These are phyloP conservation scores for Aethes cnicana DNA, from an alignment of 2,888 invertebrate genomes.

Conservation along the genomic window DNA sequence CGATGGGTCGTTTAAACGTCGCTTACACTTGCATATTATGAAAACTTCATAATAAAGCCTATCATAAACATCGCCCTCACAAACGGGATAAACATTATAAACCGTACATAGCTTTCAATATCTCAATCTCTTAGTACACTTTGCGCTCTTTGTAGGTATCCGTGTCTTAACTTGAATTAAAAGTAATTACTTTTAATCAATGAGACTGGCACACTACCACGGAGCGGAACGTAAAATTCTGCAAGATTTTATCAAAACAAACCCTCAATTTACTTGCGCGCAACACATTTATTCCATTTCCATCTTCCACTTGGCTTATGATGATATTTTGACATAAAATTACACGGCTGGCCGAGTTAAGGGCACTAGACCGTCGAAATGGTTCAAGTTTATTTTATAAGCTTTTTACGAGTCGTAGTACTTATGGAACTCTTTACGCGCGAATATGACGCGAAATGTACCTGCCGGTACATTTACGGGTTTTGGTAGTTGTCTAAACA, in stretches of 20 bases:
- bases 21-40: slow-evolving; percentile 53
- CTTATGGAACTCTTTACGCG: slow-evolving; percentile 41
- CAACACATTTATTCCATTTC: slow-evolving; percentile 45
- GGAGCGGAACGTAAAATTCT: slow-evolving; percentile 32
- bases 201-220: no score
- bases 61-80: not conserved
- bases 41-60: slow-evolving; percentile 36
- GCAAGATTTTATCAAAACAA: slow-evolving; percentile 39
- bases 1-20: slow-evolving; percentile 59
- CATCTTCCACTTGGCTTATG: slow-evolving; percentile 47
- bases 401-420: slow-evolving; percentile 44
- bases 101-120: no score
- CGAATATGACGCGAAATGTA: slow-evolving; percentile 35
- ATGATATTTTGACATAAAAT: slow-evolving; percentile 50
- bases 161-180: no score
- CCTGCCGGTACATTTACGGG: no score
- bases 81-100: not conserved
- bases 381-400: slow-evolving; percentile 44
- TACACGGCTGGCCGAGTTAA: slow-evolving; percentile 41
- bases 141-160: not conserved
- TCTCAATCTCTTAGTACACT: no score
- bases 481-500: no score
- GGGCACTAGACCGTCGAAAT: slow-evolving; percentile 42
- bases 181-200: no score
- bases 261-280: slow-evolving; percentile 38